Evolutionary conservation across 2,888 invertebrate species (phyloP).

Genomic region (Epistrophe grossulariae): DNA sequence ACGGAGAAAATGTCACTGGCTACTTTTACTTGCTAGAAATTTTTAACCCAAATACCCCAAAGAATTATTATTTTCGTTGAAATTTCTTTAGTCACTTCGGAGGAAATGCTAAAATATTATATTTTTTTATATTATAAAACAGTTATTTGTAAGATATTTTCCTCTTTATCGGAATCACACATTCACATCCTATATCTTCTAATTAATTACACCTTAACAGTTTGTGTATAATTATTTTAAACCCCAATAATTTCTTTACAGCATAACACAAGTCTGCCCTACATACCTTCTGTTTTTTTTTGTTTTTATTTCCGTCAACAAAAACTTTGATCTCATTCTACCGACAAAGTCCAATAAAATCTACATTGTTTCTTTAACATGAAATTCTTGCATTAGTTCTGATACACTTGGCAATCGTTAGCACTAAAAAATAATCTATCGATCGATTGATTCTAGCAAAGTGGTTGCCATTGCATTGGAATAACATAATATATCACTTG

Average conservation of each 20-base stretch:
- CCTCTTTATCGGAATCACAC: too few species aligned
- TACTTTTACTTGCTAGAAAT: too few species aligned
- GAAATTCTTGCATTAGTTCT: background rate
- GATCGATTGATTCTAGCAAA: slow-evolving; percentile 16
- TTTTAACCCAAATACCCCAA: too few species aligned
- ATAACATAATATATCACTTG: background rate
- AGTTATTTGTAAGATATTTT: too few species aligned
- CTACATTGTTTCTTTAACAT: slow-evolving; percentile 14
- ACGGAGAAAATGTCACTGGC: too few species aligned
- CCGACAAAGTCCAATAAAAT: slow-evolving; percentile 1
- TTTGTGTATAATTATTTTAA: too few species aligned
- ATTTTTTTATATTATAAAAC: too few species aligned
- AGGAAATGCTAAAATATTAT: too few species aligned
- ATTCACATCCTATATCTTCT: too few species aligned
- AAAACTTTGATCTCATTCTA: slow-evolving; percentile 4
- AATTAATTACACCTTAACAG: too few species aligned
- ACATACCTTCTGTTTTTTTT: background rate
- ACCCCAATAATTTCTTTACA: background rate
- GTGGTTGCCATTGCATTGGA: slow-evolving; percentile 6
- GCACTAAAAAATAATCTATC: background rate
- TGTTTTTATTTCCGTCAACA: slow-evolving; percentile 14
- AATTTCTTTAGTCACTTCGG: too few species aligned
- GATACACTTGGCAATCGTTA: slow-evolving; percentile 17
- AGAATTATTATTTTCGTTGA: too few species aligned
- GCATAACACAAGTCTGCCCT: slow-evolving; percentile 10